These are phyloP conservation scores for Fulmarus glacialis DNA, from an alignment of 2,113 vertebrate genomes.

Conservation along the genomic window DNA sequence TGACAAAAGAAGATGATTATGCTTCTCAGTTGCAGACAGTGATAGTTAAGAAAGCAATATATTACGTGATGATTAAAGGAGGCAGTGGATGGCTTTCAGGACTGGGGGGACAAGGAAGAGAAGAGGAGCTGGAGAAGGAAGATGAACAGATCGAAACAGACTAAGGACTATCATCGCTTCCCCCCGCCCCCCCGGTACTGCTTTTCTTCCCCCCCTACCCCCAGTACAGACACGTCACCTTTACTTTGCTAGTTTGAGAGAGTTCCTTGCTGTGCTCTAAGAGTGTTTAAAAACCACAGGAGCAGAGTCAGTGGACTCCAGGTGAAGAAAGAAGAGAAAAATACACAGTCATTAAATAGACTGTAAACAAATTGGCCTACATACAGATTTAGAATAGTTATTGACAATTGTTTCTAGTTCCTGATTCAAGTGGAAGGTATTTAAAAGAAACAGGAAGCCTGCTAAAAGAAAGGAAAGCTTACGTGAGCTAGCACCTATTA, in stretches of 20 bases:
- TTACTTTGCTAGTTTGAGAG: neutral
- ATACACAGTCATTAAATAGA: neutral
- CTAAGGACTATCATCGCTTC: neutral
- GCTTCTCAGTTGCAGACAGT: neutral
- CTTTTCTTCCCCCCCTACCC: neutral
- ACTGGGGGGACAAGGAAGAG: neutral
- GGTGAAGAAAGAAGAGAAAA: neutral
- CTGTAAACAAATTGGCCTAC: neutral
- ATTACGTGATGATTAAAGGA: neutral
- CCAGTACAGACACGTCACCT: neutral
- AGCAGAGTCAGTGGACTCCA: neutral
- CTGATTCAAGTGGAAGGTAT: neutral
- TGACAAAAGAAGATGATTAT: neutral
- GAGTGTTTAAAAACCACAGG: neutral
- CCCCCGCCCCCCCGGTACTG: neutral
- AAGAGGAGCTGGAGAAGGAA: neutral
- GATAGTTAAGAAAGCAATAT: neutral
- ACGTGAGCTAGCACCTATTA: conserved; percentile 22
- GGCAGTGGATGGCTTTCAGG: neutral
- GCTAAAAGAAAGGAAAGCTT: conserved; percentile 29
- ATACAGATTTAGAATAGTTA: neutral
- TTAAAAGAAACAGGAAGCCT: conserved; percentile 48
- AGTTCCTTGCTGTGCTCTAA: neutral
- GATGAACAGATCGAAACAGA: neutral
- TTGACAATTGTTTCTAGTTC: conserved; percentile 43